phyloP scores from a whole-genome alignment of 2,797 vertebrate species.

The Moxostoma hubbsi region DNA sequence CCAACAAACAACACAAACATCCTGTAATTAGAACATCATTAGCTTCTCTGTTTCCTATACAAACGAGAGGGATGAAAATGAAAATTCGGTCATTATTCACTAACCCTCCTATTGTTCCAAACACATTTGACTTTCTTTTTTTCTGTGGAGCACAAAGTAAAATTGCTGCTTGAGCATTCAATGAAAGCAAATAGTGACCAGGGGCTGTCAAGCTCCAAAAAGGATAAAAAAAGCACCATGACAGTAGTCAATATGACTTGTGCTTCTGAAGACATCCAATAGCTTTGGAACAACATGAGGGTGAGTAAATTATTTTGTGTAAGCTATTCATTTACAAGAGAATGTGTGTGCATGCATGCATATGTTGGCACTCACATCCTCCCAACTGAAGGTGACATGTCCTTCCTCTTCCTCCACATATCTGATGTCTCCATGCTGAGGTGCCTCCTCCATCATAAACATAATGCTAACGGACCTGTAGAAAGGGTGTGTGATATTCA shows the following conservation, averaged over 20 bases:
- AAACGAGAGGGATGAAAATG: constrained; percentile 19
- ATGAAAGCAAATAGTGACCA: neutral
- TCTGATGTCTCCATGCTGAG: constrained; percentile 82
- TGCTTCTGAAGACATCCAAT: no score
- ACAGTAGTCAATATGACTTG: no score
- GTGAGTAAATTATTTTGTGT: neutral
- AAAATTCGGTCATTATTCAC: constrained; percentile 12
- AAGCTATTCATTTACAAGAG: neutral
- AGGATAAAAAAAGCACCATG: neutral
- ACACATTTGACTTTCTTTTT: neutral
- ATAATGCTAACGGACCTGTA: constrained; percentile 75
- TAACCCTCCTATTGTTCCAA: constrained; percentile 2
- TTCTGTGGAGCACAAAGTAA: neutral
- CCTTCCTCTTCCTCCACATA: constrained; percentile 66
- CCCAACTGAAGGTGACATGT: constrained; percentile 84
- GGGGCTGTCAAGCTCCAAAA: neutral
- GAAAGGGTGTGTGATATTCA: constrained; percentile 83
- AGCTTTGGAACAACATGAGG: neutral
- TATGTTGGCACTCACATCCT: constrained; percentile 75
- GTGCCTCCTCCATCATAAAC: constrained; percentile 79
- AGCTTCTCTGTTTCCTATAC: constrained; percentile 20
- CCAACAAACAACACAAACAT: neutral
- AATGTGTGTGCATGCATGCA: neutral
- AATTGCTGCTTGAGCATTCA: no score
- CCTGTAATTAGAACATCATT: constrained; percentile 39